Evolutionary conservation across 2,888 invertebrate genomes (phyloP).

Genomic region (Stegophylla sp.): DNA sequence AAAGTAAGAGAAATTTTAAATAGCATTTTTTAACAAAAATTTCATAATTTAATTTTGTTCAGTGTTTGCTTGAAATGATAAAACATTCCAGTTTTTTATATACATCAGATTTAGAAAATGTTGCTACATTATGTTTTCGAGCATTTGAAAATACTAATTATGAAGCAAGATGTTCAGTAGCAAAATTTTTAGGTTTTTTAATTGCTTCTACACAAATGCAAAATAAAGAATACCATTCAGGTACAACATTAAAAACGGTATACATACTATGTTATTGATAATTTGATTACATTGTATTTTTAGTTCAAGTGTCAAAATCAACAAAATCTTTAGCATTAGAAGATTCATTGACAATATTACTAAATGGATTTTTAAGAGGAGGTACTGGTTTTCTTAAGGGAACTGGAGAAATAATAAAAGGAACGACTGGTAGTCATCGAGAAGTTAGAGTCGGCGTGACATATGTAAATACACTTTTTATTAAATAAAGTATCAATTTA

Average conservation of each 20-base stretch:
- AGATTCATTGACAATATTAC: constrained; percentile 87
- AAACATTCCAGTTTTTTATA: constrained; percentile 84
- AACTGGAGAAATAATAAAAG: constrained; percentile 93
- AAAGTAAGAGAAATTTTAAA: constrained; percentile 66
- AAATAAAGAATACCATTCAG: constrained; percentile 65
- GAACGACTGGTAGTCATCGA: constrained; percentile 88
- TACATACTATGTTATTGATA: background rate
- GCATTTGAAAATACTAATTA: constrained; percentile 92
- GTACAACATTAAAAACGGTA: constrained; percentile 7
- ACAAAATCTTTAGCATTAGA: constrained; percentile 80
- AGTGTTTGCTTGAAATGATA: constrained; percentile 87
- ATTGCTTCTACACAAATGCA: constrained; percentile 85
- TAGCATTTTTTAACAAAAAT: constrained; percentile 7
- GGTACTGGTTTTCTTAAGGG: constrained; percentile 94
- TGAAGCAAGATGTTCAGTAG: constrained; percentile 89
- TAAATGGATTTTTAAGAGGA: constrained; percentile 92
- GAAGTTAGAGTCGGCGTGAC: constrained; percentile 98
- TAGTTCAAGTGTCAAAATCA: constrained; percentile 66
- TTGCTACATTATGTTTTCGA: constrained; percentile 88
- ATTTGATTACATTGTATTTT: constrained; percentile 64
- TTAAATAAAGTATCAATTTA: background rate
- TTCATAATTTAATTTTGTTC: constrained; percentile 63
- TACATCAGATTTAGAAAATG: constrained; percentile 88
- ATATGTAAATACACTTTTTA: constrained; percentile 73
- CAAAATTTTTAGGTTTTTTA: constrained; percentile 86